These are phyloP conservation scores for Phaetusa simplex DNA, from an alignment of 2,113 vertebrate species.

Conservation along the genomic window DNA sequence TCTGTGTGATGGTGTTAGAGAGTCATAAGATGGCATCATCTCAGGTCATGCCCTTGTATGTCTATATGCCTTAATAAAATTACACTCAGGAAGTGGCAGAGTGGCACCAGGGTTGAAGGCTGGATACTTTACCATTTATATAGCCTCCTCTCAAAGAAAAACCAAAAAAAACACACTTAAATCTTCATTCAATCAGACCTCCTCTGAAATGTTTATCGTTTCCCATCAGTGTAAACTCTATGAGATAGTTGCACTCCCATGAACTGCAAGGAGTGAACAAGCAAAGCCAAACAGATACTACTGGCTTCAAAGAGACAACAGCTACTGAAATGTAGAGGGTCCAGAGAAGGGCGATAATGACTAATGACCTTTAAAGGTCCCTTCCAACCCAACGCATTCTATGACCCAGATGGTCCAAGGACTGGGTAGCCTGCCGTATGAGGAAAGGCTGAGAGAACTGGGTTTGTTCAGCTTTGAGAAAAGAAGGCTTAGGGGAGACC, in stretches of 20 bases:
- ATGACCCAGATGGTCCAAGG: not conserved
- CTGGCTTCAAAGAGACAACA: not conserved
- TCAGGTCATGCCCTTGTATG: not conserved
- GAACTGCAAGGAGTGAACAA: not conserved
- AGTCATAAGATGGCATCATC: too few relatives aligned
- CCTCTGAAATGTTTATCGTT: not conserved
- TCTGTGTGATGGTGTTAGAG: not conserved
- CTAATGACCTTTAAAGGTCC: too few relatives aligned
- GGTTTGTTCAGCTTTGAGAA: not conserved
- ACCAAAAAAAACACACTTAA: accelerated
- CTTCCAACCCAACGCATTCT: too few relatives aligned
- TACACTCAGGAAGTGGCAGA: not conserved
- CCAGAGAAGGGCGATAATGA: not conserved
- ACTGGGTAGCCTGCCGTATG: not conserved
- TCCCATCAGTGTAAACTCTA: not conserved
- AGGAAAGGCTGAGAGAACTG: not conserved
- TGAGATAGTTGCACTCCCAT: not conserved
- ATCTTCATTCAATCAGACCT: not conserved
- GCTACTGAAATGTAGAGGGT: not conserved
- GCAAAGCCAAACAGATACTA: not conserved
- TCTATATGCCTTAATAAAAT: not conserved
- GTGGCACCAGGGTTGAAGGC: not conserved
- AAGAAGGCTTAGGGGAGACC: not conserved
- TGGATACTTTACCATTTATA: not conserved
- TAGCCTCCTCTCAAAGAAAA: not conserved